Percentiles rank a stretch among this genome's conserved stretches.
These are phyloP conservation scores for Enteromius paludinosus DNA, from an alignment of 2,797 vertebrate genomes.

Conservation along the genomic window DNA sequence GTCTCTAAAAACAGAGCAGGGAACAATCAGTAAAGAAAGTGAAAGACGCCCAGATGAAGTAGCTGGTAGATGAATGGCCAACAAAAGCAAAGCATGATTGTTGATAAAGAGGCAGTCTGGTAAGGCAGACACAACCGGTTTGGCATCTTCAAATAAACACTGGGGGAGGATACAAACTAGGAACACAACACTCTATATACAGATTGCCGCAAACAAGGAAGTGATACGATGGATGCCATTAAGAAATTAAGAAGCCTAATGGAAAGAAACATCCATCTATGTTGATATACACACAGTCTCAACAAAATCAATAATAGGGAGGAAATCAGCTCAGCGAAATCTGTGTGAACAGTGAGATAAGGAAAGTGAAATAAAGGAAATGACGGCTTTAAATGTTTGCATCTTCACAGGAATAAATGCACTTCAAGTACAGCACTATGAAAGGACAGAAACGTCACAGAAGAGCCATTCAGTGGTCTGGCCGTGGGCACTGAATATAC, in stretches of 20 bases:
- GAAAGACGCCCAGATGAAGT: background rate
- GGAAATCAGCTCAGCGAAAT: background rate
- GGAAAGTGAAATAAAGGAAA: background rate
- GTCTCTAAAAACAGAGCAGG: background rate
- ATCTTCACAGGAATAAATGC: background rate
- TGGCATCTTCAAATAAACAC: background rate
- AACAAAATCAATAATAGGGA: background rate
- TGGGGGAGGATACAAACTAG: background rate
- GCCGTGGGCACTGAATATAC: background rate
- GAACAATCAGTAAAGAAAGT: constrained; percentile 1
- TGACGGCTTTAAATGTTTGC: background rate
- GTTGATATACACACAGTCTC: background rate
- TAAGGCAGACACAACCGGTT: constrained; percentile 13
- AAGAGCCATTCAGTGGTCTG: constrained; percentile 9
- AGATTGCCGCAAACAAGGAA: background rate
- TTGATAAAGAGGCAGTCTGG: background rate
- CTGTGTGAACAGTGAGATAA: background rate
- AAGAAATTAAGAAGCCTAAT: background rate
- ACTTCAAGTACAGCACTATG: background rate
- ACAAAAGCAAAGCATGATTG: background rate
- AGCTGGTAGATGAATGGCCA: background rate
- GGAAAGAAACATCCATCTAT: background rate
- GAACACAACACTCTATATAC: background rate
- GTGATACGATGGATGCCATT: background rate
- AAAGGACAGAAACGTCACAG: background rate